A percentile compares a stretch with the other conserved stretches of the same genome.
phyloP scores from a whole-genome alignment of 2,888 invertebrate genomes.

The Synanthedon andrenaeformis region DNA sequence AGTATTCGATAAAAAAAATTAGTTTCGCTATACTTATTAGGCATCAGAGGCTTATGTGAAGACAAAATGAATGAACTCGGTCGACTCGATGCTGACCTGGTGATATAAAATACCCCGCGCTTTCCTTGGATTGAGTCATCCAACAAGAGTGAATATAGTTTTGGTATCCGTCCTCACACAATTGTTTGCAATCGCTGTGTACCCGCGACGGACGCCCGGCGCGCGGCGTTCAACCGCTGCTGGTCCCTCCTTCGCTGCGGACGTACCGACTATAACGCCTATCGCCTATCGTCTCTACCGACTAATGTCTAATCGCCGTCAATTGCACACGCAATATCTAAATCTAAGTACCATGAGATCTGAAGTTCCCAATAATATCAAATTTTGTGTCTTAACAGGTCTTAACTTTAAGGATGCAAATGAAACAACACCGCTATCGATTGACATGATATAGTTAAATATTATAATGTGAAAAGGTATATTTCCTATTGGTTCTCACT shows the following conservation, averaged over 20 bases:
- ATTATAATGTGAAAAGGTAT: conserved; percentile 69
- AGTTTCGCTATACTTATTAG: too few species aligned
- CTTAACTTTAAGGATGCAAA: conserved; percentile 56
- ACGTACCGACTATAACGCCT: conserved; percentile 13
- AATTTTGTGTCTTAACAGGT: conserved; percentile 17
- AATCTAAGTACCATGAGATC: conserved; percentile 61
- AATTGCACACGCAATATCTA: conserved; percentile 51
- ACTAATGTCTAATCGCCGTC: conserved; percentile 28
- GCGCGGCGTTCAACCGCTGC: conserved; percentile 17
- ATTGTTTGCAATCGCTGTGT: conserved; percentile 62
- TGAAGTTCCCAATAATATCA: conserved; percentile 55
- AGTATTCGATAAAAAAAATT: too few species aligned
- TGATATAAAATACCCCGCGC: too few species aligned
- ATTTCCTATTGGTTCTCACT: conserved; percentile 61
- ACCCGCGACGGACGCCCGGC: conserved; percentile 17
- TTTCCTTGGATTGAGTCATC: too few species aligned
- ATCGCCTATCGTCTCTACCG: conserved; percentile 8
- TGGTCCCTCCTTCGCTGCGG: conserved; percentile 17
- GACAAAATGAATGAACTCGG: too few species aligned
- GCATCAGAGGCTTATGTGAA: too few species aligned
- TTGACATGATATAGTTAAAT: conserved; percentile 70
- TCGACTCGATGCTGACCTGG: too few species aligned
- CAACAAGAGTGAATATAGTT: conserved; percentile 13
- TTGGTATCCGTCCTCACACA: conserved; percentile 70
- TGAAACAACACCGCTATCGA: conserved; percentile 49